Conservation (phyloP, 2,113 vertebrate species). For the Caranx melampygus region DNA sequence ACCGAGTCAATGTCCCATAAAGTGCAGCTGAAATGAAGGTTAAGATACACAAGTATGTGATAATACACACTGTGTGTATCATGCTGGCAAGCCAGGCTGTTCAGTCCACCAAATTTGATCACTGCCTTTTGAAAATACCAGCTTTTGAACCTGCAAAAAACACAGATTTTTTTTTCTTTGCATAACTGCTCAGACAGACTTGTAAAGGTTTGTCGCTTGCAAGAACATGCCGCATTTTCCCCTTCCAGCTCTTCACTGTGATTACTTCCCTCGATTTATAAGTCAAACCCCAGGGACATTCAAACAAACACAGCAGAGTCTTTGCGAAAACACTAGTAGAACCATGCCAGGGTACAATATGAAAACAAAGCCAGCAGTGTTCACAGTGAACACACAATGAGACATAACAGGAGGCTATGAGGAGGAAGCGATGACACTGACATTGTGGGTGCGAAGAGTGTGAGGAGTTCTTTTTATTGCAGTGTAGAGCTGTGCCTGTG, state of each 20-base stretch:
- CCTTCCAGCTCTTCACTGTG: background rate
- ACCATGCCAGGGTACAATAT: background rate
- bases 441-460: conserved; percentile 38
- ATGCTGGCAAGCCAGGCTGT: background rate
- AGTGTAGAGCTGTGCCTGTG: conserved; percentile 30
- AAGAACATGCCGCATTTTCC: background rate
- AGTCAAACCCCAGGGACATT: conserved; percentile 2
- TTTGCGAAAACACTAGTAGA: conserved; percentile 37
- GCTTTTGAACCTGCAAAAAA: conserved; percentile 13
- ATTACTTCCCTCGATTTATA: conserved; percentile 2
- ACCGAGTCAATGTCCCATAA: conserved; percentile 5
- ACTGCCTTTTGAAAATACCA: background rate
- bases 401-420: background rate
- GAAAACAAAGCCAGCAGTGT: conserved; percentile 16
- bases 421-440: conserved; percentile 48
- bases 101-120: background rate
- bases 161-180: background rate
- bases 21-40: conserved; percentile 1
- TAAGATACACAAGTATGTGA: conserved; percentile 4
- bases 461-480: conserved; percentile 53
- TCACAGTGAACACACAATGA: conserved; percentile 5
- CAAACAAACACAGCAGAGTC: conserved; percentile 16
- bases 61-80: conserved; percentile 9
- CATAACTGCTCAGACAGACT: background rate
- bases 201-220: conserved; percentile 9